Conservation (phyloP, 2,797 vertebrate species). For the Sebastes minor region DNA sequence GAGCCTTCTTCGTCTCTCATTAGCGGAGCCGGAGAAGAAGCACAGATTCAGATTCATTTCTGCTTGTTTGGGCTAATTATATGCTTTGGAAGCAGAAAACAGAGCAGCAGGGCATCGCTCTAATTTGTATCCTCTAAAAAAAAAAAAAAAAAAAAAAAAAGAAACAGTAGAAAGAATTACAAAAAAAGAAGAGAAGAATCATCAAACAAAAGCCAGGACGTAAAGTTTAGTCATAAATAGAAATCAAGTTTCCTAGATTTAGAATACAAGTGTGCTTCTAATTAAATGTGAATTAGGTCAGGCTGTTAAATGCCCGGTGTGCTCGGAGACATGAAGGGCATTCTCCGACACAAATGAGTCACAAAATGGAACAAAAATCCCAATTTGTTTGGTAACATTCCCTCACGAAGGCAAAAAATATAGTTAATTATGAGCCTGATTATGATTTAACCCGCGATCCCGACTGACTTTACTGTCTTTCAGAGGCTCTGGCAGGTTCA, state of each 20-base stretch:
- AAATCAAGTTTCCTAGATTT: constrained; percentile 38
- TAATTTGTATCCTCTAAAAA: constrained; percentile 75
- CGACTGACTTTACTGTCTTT: too few relatives aligned
- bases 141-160: constrained; percentile 27
- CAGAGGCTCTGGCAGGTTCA: too few relatives aligned
- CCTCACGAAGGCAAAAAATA: neutral
- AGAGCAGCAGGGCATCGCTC: constrained; percentile 77
- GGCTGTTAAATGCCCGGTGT: constrained; percentile 41
- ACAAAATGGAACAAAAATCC: constrained; percentile 20
- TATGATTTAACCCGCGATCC: neutral
- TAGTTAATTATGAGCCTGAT: neutral
- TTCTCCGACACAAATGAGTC: constrained; percentile 6
- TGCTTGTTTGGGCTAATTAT: constrained; percentile 82
- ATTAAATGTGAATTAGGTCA: constrained; percentile 71
- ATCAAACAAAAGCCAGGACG: constrained; percentile 65
- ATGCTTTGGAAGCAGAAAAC: constrained; percentile 76
- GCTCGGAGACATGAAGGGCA: constrained; percentile 21
- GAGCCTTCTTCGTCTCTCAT: constrained; percentile 72
- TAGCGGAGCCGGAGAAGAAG: constrained; percentile 60
- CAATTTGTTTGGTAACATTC: constrained; percentile 24
- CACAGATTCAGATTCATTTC: constrained; percentile 71
- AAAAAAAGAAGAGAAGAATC: constrained; percentile 11
- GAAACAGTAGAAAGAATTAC: constrained; percentile 35
- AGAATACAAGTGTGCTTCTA: constrained; percentile 51
- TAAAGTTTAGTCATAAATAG: constrained; percentile 54